phyloP scores from a whole-genome alignment of 2,113 vertebrate genomes.

The Brienomyrus longianalis region DNA sequence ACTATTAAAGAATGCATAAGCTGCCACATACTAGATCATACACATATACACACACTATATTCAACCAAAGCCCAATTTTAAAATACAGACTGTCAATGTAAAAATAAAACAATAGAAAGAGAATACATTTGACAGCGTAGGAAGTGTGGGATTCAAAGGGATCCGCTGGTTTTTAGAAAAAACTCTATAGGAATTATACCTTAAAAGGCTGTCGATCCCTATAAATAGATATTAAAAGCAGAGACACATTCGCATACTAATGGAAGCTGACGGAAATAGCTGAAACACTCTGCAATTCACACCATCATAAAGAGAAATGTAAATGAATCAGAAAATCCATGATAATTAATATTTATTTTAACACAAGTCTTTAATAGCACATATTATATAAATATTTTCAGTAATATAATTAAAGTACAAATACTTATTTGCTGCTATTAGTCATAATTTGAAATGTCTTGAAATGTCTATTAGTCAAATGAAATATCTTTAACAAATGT shows the following conservation, averaged over 20 bases:
- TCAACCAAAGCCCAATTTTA: background rate
- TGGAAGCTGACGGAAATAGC: background rate
- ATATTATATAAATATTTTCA: slow-evolving; percentile 1
- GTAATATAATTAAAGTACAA: background rate
- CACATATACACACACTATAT: background rate
- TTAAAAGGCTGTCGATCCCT: background rate
- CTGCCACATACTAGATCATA: background rate
- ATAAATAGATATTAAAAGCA: slow-evolving; percentile 2
- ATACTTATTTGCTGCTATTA: background rate
- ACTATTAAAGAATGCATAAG: background rate
- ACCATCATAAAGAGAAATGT: background rate
- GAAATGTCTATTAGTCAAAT: no score
- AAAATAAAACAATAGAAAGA: background rate
- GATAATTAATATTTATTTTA: background rate
- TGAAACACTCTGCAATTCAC: background rate
- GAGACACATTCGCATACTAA: background rate
- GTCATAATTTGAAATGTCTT: background rate
- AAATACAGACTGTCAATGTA: background rate
- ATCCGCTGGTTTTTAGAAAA: background rate
- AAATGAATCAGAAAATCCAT: background rate
- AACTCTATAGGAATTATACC: background rate
- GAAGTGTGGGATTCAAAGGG: background rate
- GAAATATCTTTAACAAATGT: background rate
- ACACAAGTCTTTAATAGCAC: background rate
- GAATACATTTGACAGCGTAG: background rate